A percentile compares a stretch with the other conserved stretches of the same genome.
phyloP scores from a whole-genome alignment of 2,888 invertebrate genomes.

The Torymus tubicola region DNA sequence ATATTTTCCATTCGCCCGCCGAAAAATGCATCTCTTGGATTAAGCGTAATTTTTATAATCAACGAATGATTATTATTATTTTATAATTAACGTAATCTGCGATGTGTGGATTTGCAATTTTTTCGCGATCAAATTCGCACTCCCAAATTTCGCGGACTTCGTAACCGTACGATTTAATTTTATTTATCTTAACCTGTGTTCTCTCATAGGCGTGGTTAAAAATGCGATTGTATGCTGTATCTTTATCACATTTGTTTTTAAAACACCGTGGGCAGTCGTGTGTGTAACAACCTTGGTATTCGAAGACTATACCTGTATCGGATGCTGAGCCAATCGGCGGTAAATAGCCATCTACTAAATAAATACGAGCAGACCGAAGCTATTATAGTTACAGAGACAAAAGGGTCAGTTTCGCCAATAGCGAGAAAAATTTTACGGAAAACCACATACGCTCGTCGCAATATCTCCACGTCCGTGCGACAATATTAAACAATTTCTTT shows the following conservation, averaged over 20 bases:
- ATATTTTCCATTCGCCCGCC: too few relatives aligned
- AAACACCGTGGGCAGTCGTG: constrained; percentile 13
- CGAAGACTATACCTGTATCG: background rate
- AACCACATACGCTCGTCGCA: too few relatives aligned
- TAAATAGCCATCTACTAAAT: constrained; percentile 25
- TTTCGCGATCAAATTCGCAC: background rate
- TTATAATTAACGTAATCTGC: background rate
- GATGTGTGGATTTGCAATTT: background rate
- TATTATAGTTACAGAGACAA: too few relatives aligned
- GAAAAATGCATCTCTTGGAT: constrained; percentile 30
- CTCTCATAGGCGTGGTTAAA: constrained; percentile 13
- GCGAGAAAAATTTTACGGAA: too few relatives aligned
- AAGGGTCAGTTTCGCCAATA: too few relatives aligned
- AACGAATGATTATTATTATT: background rate
- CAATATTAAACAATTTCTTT: too few relatives aligned
- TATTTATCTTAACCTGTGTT: background rate
- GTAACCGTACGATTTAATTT: background rate
- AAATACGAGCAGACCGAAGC: too few relatives aligned
- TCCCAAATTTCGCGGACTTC: constrained; percentile 15
- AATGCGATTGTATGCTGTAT: background rate
- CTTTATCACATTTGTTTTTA: background rate
- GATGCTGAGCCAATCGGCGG: background rate
- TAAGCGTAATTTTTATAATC: background rate
- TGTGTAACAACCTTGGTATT: constrained; percentile 16
- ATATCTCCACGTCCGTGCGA: too few relatives aligned